Percentiles rank a stretch among this genome's conserved stretches.
phyloP scores from a whole-genome alignment of 2,888 invertebrate species.

The Acheta domesticus region DNA sequence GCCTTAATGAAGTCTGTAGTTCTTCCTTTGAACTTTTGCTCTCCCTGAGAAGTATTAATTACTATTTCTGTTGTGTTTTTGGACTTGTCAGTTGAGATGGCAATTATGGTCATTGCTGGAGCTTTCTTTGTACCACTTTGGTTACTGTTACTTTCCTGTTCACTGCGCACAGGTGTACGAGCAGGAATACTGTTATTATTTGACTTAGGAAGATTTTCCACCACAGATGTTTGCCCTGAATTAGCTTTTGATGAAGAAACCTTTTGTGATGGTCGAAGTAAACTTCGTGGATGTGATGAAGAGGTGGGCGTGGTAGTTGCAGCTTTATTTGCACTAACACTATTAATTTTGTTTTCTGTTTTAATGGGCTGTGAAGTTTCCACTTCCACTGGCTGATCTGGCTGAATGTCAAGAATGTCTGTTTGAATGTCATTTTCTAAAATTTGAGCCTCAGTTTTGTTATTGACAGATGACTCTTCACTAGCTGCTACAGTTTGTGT shows the following conservation, averaged over 20 bases:
- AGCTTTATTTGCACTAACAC: not conserved
- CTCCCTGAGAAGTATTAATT: slow-evolving; percentile 46
- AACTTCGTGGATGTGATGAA: slow-evolving; percentile 30
- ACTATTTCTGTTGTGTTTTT: slow-evolving; percentile 48
- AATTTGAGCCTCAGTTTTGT: not conserved
- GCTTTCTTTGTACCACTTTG: slow-evolving; percentile 11
- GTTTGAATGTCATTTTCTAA: not conserved
- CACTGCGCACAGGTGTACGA: not conserved
- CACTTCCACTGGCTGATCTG: not conserved
- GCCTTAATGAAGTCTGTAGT: slow-evolving; percentile 46
- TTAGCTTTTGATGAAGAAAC: not conserved
- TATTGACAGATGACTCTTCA: not conserved
- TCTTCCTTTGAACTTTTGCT: slow-evolving; percentile 47
- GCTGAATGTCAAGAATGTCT: not conserved
- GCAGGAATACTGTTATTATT: not conserved
- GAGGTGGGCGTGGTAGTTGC: not conserved
- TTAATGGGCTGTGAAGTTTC: not conserved
- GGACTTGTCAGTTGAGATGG: slow-evolving; percentile 47
- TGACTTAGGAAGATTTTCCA: not conserved
- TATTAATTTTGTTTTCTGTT: not conserved
- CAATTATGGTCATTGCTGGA: slow-evolving; percentile 45
- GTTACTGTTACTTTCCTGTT: not conserved
- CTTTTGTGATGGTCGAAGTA: slow-evolving; percentile 28
- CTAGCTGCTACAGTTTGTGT: not conserved
- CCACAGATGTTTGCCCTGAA: not conserved